Base-by-base conservation (phyloP, 2,888 invertebrate species). In the Mylabris sibirica region DNA sequence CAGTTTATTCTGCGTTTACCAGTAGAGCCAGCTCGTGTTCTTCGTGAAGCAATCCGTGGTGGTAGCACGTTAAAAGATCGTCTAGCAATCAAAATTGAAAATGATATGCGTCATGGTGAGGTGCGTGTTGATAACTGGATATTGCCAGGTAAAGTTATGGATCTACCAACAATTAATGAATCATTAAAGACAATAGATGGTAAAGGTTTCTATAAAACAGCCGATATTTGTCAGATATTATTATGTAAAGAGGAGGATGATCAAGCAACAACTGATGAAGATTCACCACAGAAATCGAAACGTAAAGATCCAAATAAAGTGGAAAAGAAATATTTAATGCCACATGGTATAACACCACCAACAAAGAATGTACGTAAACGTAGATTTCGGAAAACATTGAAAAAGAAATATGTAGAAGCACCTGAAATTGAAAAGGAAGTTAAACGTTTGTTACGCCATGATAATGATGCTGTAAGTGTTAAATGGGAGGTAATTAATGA, bases 381-480 rank as follows among this genome's bases (percentile, higher is more conserved):
- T 66, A 89, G 98, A 68, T 98, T 98, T 80, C 89, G 98, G 41
- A 98, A 98, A 86, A 98, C 97, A 0, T 84, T 98, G 34, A 96
- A 96, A 83, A 99, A 99, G 84, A 99, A 99, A 85, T 96, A 94
- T 85, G 95, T 96, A 0, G 98, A 98, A 85, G 96, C 97, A 26
- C 98, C 98, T 0, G 98, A 99, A 87, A 97, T 98, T 74, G 99
- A 99, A 82, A 98, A 98, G 83, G 99, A 99, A 87, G 96, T 99
- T 0, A 97, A 98, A 83, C 88, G 97, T 49, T 86, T 99, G 66
- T 87, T 99, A 9, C 88, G 97, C 73, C 92, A 92, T 41, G 98
- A 98, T 82, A 96, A 96, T 81, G 98, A 98, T 83, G 98, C 98
- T 1, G 92, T 93, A 9, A 81, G 91, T 80, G 92, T 96, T 0